These are phyloP conservation scores for Uropsilus gracilis DNA, from an alignment of 2,113 vertebrate species.

Conservation along the genomic window DNA sequence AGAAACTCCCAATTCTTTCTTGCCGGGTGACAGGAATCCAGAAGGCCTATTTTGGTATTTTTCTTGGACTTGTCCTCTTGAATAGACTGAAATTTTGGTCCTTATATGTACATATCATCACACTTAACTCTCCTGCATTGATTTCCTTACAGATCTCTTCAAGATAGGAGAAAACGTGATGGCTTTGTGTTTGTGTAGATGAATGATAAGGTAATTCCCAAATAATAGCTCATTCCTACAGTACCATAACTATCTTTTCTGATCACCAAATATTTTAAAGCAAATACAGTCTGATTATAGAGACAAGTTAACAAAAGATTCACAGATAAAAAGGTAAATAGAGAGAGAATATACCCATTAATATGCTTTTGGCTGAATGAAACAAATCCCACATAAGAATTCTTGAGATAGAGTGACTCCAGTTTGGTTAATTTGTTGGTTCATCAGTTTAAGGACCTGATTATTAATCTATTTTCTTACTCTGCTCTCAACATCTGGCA, in stretches of 20 bases:
- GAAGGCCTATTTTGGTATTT: neutral
- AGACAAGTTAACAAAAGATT: neutral
- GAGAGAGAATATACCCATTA: neutral
- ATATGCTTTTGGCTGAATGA: neutral
- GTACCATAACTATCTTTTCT: neutral
- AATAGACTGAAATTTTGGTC: neutral
- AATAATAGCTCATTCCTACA: neutral
- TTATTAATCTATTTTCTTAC: neutral
- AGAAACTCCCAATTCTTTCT: neutral
- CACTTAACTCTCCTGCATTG: neutral
- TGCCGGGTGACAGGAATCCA: neutral
- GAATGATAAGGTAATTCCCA: neutral
- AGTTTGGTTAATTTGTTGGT: neutral
- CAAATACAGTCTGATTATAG: neutral
- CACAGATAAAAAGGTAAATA: neutral
- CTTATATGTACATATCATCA: neutral
- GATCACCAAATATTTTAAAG: neutral
- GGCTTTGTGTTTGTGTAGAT: neutral
- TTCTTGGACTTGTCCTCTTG: neutral
- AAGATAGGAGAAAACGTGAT: neutral
- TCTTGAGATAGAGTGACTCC: neutral
- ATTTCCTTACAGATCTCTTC: neutral
- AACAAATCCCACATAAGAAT: neutral
- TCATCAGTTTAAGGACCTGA: neutral
- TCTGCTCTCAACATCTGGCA: neutral